Conservation (phyloP, 2,888 invertebrate species). For the Smittia aterrima region DNA sequence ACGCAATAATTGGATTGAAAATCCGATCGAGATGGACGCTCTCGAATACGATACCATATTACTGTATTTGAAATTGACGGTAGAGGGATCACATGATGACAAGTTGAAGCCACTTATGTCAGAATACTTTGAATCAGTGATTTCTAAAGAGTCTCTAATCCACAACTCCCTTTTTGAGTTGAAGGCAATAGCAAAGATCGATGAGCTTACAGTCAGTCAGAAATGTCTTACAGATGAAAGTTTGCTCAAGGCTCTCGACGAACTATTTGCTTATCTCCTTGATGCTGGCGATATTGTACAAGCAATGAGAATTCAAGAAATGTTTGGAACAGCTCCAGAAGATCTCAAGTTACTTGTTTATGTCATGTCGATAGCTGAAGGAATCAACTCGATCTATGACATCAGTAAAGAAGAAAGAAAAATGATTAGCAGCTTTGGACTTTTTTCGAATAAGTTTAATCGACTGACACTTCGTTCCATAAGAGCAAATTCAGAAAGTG, state of each 20-base stretch:
- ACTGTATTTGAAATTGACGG: constrained; percentile 48
- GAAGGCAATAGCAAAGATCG: constrained; percentile 52
- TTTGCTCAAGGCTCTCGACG: constrained; percentile 50
- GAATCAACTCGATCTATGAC: constrained; percentile 57
- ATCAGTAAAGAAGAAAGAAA: constrained; percentile 64
- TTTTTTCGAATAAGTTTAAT: constrained; percentile 52
- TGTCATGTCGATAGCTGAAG: constrained; percentile 62
- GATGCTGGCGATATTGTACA: constrained; percentile 59
- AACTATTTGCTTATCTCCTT: constrained; percentile 56
- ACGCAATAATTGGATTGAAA: constrained; percentile 51
- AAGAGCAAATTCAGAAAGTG: constrained; percentile 17
- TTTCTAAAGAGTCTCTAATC: constrained; percentile 51
- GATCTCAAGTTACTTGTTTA: constrained; percentile 61
- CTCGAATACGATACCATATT: constrained; percentile 53
- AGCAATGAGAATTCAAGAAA: constrained; percentile 57
- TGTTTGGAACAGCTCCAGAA: constrained; percentile 53
- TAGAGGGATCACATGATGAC: constrained; percentile 43
- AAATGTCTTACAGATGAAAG: constrained; percentile 46
- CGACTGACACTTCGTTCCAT: constrained; percentile 48
- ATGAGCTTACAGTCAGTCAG: constrained; percentile 48
- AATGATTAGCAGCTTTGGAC: constrained; percentile 54
- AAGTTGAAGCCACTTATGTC: constrained; percentile 50
- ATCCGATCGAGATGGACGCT: constrained; percentile 53
- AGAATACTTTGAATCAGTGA: constrained; percentile 52
- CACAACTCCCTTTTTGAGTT: constrained; percentile 53